Percentiles rank a stretch among this genome's conserved stretches.
phyloP scores from a whole-genome alignment of 2,888 invertebrate genomes.

The Hololepta plana region DNA sequence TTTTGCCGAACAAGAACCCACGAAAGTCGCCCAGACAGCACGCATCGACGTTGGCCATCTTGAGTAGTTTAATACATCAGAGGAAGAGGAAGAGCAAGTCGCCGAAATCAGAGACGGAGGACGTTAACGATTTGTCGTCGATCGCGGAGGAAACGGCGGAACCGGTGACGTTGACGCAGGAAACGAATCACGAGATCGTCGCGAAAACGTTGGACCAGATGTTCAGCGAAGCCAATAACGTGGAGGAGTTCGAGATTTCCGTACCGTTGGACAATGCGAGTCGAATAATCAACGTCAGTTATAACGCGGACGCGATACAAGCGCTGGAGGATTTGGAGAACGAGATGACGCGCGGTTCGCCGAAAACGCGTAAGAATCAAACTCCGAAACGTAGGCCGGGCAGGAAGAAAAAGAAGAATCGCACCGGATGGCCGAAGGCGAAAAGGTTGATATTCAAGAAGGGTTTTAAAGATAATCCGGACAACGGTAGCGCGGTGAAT shows the following conservation, averaged over 20 bases:
- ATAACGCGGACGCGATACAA: slow-evolving; percentile 17
- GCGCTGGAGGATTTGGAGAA: slow-evolving; percentile 27
- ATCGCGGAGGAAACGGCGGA: slow-evolving; percentile 6
- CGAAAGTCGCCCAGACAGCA: slow-evolving; percentile 77
- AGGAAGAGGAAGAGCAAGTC: slow-evolving; percentile 17
- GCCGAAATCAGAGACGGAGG: slow-evolving; percentile 10
- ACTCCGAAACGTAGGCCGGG: slow-evolving; percentile 20
- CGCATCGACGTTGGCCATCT: slow-evolving; percentile 70
- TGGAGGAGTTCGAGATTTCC: slow-evolving; percentile 31
- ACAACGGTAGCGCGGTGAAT: slow-evolving; percentile 12
- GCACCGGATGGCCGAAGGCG: slow-evolving; percentile 65
- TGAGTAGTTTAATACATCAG: slow-evolving; percentile 44
- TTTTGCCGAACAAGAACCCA: slow-evolving; percentile 34
- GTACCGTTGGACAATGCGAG: slow-evolving; percentile 26
- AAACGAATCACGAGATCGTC: slow-evolving; percentile 25
- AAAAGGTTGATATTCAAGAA: no score
- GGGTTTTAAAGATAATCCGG: slow-evolving; percentile 11
- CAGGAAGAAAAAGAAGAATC: slow-evolving; percentile 45
- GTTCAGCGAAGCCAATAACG: slow-evolving; percentile 22
- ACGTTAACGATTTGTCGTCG: slow-evolving; percentile 22
- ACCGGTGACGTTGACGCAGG: slow-evolving; percentile 23
- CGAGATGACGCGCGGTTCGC: slow-evolving; percentile 5
- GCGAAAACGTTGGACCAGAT: slow-evolving; percentile 29
- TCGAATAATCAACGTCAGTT: slow-evolving; percentile 17
- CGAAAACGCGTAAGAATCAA: slow-evolving; percentile 5